Evolutionary conservation across 2,888 invertebrate genomes (phyloP), one percentile per base, ranked within the genome.

Genomic region (Gnatocerus cornutus): DNA sequence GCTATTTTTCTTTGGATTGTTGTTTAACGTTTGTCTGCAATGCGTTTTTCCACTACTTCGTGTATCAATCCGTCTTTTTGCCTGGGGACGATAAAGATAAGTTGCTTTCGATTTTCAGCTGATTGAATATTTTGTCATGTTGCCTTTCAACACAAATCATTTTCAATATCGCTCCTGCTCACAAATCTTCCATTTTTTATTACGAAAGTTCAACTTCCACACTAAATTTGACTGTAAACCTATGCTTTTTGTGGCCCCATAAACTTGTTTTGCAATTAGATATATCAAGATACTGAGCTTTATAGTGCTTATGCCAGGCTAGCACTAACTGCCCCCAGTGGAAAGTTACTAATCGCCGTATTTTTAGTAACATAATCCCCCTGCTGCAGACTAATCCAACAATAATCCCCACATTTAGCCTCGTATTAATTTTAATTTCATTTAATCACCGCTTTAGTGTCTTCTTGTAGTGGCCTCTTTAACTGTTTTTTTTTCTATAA

Each of bases 401-500:
- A 33, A 33, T 33, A 33, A 33, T 2, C 33, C 1, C n/a, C 6
- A 33, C 33, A 33, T 33, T 21, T 1, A 21, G 1, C 4, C 4
- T 21, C 21, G 21, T 21, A 21, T 21, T 21, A 21, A 21, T 21
- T 21, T 21, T 21, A 39, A 39, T 33, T 33, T 33, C 7, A 33
- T 33, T n/a, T n/a, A 33, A 33, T 21, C 4, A 21, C 21, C 4
- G 13, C 21, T 56, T 30, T 30, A 29, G 12, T 27, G 30, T 65
- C 70, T 68, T 59, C 72, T 55, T 33, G 13, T 48, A 61, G 37
- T 61, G 43, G 48, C 39, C 14, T 50, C 10, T 41, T 10, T 61
- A 43, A 41, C 52, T 39, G 8, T 50, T 13, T 37, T n/a, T 37
- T 56, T 65, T 65, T 65, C 55, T 65, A 53, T 65, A 56, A 65